A percentile compares a stretch with the other conserved stretches of the same genome.
Evolutionary conservation across 2,888 invertebrate genomes (phyloP).

Genomic region (Venusia cambrica): DNA sequence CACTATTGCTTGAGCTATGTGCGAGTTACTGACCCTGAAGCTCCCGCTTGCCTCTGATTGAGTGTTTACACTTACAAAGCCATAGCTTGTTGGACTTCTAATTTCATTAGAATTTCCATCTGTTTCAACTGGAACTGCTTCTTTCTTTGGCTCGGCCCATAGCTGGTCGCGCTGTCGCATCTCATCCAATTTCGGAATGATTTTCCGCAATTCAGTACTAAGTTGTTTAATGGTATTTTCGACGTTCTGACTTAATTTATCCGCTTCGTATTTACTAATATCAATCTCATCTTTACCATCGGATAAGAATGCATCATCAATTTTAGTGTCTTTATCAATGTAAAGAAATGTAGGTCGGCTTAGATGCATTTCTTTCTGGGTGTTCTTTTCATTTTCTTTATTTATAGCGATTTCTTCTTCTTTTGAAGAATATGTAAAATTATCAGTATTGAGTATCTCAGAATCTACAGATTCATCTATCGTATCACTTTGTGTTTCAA

Average conservation of each 20-base stretch:
- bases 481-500: constrained; percentile 58
- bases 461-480: constrained; percentile 38
- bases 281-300: constrained; percentile 80
- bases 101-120: constrained; percentile 70
- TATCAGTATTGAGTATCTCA: constrained; percentile 1
- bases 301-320: constrained; percentile 81
- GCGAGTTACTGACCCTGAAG: constrained; percentile 25
- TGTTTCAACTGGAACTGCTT: constrained; percentile 39
- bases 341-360: constrained; percentile 72
- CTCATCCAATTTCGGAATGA: constrained; percentile 74
- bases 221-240: constrained; percentile 73
- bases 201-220: constrained; percentile 70
- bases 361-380: constrained; percentile 63
- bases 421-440: constrained; percentile 31
- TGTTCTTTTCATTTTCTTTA: constrained; percentile 64
- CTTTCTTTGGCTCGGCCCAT: constrained; percentile 55
- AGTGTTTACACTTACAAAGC: constrained; percentile 28
- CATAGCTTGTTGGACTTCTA: constrained; percentile 37
- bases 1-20: constrained; percentile 20
- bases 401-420: constrained; percentile 48
- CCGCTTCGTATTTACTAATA: constrained; percentile 64
- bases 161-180: constrained; percentile 67
- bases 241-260: constrained; percentile 62
- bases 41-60: constrained; percentile 32
- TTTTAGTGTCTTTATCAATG: constrained; percentile 65